Base-by-base conservation (phyloP, 2,113 vertebrate genomes). In the Campylomormyrus numenius region DNA sequence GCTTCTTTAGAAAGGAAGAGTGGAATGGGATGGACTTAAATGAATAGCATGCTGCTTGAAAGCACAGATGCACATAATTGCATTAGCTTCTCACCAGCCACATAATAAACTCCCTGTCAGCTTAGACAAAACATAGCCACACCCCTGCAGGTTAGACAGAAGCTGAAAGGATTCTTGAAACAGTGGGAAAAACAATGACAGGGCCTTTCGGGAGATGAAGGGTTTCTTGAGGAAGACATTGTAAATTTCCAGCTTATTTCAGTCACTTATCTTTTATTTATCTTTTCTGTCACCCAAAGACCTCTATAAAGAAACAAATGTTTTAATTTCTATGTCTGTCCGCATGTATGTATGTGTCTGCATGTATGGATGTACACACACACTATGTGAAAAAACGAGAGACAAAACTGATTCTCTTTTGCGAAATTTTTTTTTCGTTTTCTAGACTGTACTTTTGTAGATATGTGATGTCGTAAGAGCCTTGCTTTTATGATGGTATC, bases 221-320 rank as follows among this genome's bases (percentile, higher is more conserved):
- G 94, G 93, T 93, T 94, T 96, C 92, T 94, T 94, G 94, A 95
- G 95, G 93, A 94, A 95, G 94, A 95, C 95, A 96, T 95, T 96
- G 95, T 94, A 94, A 96, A 94, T 94, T 95, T 96, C 96, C 94
- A 94, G 94, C 95, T 97, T 94, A 95, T 93, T 91, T 92, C 95
- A 96, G 96, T 97, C 94, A 91, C 15, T 80, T 96, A 97, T 97
- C 95, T 97, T 97, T 97, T 96, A 97, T 97, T 97, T 96, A 97
- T 96, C 39, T 88, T 88, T 66, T 88, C 35, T 88, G 39, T n/a
- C 15, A n/a, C 94, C 94, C 93, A 93, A 92, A 94, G 95, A 93
- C 92, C 94, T 97, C 95, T 95, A 96, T 96, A 95, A 96, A 96
- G 96, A 96, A 94, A 97, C 94, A 97, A 96, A 97, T 96, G 96